Conservation (phyloP, 2,888 invertebrate species). For the Adineta ricciae region DNA sequence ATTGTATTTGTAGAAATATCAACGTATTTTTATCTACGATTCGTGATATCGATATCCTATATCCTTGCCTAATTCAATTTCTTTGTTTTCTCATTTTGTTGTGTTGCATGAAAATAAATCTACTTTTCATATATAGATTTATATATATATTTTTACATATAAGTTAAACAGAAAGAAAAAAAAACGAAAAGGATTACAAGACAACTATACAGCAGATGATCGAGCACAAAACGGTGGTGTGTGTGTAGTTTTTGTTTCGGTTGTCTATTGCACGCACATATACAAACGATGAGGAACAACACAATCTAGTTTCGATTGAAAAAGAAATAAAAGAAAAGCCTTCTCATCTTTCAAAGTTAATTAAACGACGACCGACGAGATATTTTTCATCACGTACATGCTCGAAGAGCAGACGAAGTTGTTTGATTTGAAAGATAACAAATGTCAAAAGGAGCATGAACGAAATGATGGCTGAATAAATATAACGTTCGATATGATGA, state of each 20-base stretch:
- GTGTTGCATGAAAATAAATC: background rate
- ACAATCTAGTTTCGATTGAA: background rate
- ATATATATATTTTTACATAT: background rate
- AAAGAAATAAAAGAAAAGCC: background rate
- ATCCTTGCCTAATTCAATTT: background rate
- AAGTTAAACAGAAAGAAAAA: background rate
- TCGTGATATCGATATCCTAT: background rate
- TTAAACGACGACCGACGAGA: constrained; percentile 84
- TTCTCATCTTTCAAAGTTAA: constrained; percentile 69
- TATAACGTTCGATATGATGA: constrained; percentile 66
- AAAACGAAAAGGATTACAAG: background rate
- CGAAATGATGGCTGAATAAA: constrained; percentile 74
- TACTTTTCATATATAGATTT: background rate
- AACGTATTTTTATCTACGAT: background rate
- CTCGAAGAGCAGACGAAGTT: constrained; percentile 84
- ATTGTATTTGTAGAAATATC: background rate
- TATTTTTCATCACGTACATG: constrained; percentile 98
- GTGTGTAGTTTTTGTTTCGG: no score
- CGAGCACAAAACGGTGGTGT: background rate
- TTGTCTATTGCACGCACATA: background rate
- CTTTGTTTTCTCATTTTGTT: background rate
- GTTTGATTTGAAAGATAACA: constrained; percentile 73
- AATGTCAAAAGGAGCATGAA: constrained; percentile 61
- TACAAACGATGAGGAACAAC: background rate
- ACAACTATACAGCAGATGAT: background rate